Percentiles rank a stretch among this genome's conserved stretches.
Evolutionary conservation across 2,888 invertebrate genomes (phyloP).

Genomic region (Pheosia gnoma): DNA sequence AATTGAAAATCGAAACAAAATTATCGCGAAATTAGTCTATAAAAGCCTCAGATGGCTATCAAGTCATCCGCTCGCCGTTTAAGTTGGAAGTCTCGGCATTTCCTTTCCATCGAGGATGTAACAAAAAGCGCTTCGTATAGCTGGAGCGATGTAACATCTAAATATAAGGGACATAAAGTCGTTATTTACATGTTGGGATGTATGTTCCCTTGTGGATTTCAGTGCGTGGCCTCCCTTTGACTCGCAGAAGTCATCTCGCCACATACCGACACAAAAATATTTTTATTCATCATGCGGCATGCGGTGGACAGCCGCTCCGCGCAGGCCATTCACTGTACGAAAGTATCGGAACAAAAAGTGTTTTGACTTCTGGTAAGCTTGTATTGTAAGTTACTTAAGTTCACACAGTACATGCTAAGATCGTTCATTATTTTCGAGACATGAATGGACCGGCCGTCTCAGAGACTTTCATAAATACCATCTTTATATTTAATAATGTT

Average conservation of each 20-base stretch:
- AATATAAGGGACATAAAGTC: slow-evolving; percentile 52
- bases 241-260: slow-evolving; percentile 52
- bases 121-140: slow-evolving; percentile 54
- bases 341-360: slow-evolving; percentile 50
- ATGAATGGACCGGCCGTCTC: slow-evolving; percentile 29
- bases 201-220: slow-evolving; percentile 62
- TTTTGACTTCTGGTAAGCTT: slow-evolving; percentile 26
- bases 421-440: slow-evolving; percentile 18
- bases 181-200: slow-evolving; percentile 53
- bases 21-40: slow-evolving; percentile 20
- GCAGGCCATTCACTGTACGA: slow-evolving; percentile 57
- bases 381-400: slow-evolving; percentile 24
- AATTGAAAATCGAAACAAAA: slow-evolving; percentile 7
- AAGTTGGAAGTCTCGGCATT: slow-evolving; percentile 71
- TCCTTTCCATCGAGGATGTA: slow-evolving; percentile 65
- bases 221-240: slow-evolving; percentile 45
- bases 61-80: slow-evolving; percentile 65
- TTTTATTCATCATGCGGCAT: slow-evolving; percentile 47
- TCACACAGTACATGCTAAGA: slow-evolving; percentile 15
- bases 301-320: slow-evolving; percentile 20
- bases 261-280: slow-evolving; percentile 61
- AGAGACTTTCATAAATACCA: slow-evolving; percentile 9
- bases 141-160: slow-evolving; percentile 42
- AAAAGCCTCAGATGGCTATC: slow-evolving; percentile 47
- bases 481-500: slow-evolving; percentile 8